Percentiles rank a stretch among this genome's conserved stretches.
Evolutionary conservation across 2,888 invertebrate species (phyloP).

Genomic region (Sceliomorpha sp.): DNA sequence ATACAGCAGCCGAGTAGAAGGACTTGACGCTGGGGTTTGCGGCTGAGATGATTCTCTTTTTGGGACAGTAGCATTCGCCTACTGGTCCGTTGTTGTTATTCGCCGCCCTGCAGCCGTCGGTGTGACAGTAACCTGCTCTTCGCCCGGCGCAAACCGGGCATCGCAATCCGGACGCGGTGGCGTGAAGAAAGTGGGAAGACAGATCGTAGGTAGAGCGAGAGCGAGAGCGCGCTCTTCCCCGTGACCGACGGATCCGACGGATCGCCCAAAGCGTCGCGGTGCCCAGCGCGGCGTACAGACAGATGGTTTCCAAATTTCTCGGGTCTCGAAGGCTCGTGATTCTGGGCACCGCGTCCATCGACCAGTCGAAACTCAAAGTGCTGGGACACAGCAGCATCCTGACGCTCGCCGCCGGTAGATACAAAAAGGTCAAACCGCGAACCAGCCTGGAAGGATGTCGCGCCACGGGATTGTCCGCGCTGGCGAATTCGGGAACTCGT

Average conservation of each 20-base stretch:
- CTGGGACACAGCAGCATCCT: slow-evolving; percentile 92
- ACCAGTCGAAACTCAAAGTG: slow-evolving; percentile 98
- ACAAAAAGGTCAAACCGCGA: slow-evolving; percentile 93
- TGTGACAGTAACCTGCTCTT: slow-evolving; percentile 86
- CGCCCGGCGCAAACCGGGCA: slow-evolving; percentile 87
- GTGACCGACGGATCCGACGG: slow-evolving; percentile 61
- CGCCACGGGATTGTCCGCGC: slow-evolving; percentile 98
- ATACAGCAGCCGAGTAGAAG: slow-evolving; percentile 54
- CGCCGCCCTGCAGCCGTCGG: slow-evolving; percentile 85
- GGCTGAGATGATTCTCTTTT: slow-evolving; percentile 60
- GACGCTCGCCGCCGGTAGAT: slow-evolving; percentile 95
- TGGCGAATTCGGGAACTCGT: slow-evolving; percentile 90
- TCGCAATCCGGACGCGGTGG: slow-evolving; percentile 72
- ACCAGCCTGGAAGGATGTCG: slow-evolving; percentile 90
- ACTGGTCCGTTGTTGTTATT: slow-evolving; percentile 85
- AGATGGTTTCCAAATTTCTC: slow-evolving; percentile 88
- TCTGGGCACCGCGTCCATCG: slow-evolving; percentile 97
- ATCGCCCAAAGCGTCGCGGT: slow-evolving; percentile 69
- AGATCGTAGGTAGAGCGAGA: slow-evolving; percentile 57
- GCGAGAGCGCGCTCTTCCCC: slow-evolving; percentile 43
- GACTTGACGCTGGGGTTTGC: slow-evolving; percentile 34
- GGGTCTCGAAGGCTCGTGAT: slow-evolving; percentile 89
- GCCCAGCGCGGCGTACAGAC: slow-evolving; percentile 85
- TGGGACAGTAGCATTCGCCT: slow-evolving; percentile 80
- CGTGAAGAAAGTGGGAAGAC: slow-evolving; percentile 58